Percentiles rank a stretch among this genome's conserved stretches.
phyloP scores from a whole-genome alignment of 2,113 vertebrate species.

The Colossoma macropomum region DNA sequence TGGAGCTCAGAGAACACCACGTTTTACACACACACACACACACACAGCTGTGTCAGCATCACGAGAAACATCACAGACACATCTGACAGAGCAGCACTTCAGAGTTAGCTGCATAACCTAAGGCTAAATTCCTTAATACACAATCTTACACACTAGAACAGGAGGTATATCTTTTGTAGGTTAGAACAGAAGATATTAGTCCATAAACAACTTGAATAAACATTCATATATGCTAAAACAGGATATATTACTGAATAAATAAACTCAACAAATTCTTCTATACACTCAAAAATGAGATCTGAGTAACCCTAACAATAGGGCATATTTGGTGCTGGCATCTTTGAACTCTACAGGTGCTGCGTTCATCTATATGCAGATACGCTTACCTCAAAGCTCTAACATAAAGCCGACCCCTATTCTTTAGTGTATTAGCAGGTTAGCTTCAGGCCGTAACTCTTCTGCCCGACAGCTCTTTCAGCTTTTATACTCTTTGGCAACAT shows the following conservation, averaged over 20 bases:
- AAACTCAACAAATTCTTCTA: not conserved
- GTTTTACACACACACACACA: slow-evolving; percentile 40
- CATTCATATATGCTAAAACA: too few species aligned
- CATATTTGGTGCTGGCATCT: too few species aligned
- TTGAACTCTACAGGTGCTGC: not conserved
- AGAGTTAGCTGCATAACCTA: too few species aligned
- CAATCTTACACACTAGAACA: too few species aligned
- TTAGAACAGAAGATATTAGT: too few species aligned
- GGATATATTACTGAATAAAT: too few species aligned
- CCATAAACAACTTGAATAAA: too few species aligned
- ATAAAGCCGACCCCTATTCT: slow-evolving; percentile 5
- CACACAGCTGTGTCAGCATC: slow-evolving; percentile 2
- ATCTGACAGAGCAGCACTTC: not conserved
- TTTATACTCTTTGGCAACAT: slow-evolving; percentile 20
- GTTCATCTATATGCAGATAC: not conserved
- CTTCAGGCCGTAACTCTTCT: slow-evolving; percentile 14
- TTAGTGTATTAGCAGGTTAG: slow-evolving; percentile 21
- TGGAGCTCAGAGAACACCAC: slow-evolving; percentile 35
- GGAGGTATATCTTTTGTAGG: too few species aligned
- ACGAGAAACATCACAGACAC: not conserved
- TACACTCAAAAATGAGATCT: not conserved
- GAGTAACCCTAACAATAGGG: not conserved
- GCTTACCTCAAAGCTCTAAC: not conserved
- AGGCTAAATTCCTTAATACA: too few species aligned
- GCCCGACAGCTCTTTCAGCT: slow-evolving; percentile 12